These are phyloP conservation scores for Drosophila aldrichi DNA, from an alignment of 2,888 invertebrate genomes.

Conservation along the genomic window DNA sequence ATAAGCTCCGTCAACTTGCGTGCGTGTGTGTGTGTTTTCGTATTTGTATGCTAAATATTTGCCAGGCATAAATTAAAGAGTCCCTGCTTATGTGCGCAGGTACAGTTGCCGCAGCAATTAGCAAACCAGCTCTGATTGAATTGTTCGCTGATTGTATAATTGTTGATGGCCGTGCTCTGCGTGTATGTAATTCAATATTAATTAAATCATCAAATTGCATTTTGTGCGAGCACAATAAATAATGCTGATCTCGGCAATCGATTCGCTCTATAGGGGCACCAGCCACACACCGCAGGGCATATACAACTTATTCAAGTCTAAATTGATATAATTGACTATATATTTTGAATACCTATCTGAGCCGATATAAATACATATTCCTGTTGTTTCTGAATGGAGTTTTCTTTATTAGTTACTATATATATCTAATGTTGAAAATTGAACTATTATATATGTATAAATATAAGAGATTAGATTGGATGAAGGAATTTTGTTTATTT, in stretches of 20 bases:
- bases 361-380: neutral
- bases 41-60: slow-evolving; percentile 75
- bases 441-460: no score
- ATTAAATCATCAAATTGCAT: slow-evolving; percentile 77
- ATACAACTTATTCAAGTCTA: neutral
- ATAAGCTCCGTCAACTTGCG: slow-evolving; percentile 59
- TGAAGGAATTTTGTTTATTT: no score
- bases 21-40: slow-evolving; percentile 13
- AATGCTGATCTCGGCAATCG: slow-evolving; percentile 71
- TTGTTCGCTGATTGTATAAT: slow-evolving; percentile 69
- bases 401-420: neutral
- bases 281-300: slow-evolving; percentile 20
- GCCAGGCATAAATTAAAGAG: slow-evolving; percentile 70
- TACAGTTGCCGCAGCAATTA: slow-evolving; percentile 45
- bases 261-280: slow-evolving; percentile 37
- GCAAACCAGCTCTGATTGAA: slow-evolving; percentile 39
- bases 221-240: slow-evolving; percentile 67
- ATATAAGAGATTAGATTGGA: no score
- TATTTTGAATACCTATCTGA: neutral
- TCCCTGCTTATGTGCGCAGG: slow-evolving; percentile 36
- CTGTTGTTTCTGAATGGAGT: neutral
- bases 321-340: neutral
- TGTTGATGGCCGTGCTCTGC: slow-evolving; percentile 36
- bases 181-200: slow-evolving; percentile 73
- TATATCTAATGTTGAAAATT: no score